A percentile compares a stretch with the other conserved stretches of the same genome.
phyloP scores from a whole-genome alignment of 2,797 vertebrate species.

The Tympanoctomys barrerae region DNA sequence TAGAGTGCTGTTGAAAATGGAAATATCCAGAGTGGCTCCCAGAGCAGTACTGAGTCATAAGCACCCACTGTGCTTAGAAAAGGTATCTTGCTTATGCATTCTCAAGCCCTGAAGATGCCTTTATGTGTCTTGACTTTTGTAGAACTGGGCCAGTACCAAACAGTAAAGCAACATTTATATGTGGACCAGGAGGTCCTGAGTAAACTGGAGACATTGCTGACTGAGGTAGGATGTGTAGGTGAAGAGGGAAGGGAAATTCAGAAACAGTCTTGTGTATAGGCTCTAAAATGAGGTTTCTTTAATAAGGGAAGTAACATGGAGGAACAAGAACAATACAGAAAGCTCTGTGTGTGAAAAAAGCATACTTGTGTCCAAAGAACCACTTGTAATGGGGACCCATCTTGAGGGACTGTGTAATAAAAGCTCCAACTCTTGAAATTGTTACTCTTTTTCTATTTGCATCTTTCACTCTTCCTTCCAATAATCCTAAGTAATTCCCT shows the following conservation, averaged over 20 bases:
- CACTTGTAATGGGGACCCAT: background rate
- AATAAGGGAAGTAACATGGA: background rate
- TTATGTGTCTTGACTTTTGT: background rate
- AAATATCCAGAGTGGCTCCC: too few relatives aligned
- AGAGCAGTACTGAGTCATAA: background rate
- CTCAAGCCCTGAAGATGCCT: background rate
- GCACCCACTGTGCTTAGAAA: fast-evolving
- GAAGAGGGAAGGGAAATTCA: background rate
- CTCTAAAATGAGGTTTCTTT: background rate
- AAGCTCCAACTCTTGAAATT: background rate
- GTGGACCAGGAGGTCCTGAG: background rate
- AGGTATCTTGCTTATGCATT: background rate
- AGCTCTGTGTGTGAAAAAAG: too few relatives aligned
- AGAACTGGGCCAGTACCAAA: background rate
- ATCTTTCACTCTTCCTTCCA: background rate
- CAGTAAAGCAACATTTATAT: background rate
- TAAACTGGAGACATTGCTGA: background rate
- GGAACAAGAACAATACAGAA: background rate
- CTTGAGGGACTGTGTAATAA: too few relatives aligned
- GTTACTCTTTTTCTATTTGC: background rate
- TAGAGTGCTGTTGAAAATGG: background rate
- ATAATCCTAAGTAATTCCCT: background rate
- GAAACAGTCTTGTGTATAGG: background rate
- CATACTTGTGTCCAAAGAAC: fast-evolving
- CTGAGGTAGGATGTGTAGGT: background rate